These are phyloP conservation scores for Steinernema hermaphroditum DNA, from an alignment of 2,888 invertebrate genomes.

Conservation along the genomic window DNA sequence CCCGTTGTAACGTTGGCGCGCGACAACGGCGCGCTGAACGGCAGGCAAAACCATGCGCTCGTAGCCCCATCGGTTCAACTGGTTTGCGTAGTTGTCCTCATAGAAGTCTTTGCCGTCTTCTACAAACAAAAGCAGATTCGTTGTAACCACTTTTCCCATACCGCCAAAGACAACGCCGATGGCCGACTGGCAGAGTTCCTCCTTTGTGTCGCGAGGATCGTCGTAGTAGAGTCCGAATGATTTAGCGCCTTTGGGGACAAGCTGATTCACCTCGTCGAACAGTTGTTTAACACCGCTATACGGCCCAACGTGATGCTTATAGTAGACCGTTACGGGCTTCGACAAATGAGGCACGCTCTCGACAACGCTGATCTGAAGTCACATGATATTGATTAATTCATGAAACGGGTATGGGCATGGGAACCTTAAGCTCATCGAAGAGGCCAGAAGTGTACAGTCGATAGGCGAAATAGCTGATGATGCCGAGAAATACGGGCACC, in stretches of 20 bases:
- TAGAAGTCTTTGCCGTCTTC: conserved; percentile 43
- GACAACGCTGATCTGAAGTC: conserved; percentile 36
- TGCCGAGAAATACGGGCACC: conserved; percentile 44
- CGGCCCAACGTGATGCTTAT: conserved; percentile 55
- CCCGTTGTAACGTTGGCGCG: conserved; percentile 43
- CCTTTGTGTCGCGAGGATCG: conserved; percentile 43
- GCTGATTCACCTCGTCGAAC: conserved; percentile 40
- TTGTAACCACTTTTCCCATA: conserved; percentile 21
- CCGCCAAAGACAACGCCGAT: conserved; percentile 53
- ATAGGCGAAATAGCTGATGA: conserved; percentile 45
- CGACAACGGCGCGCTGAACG: conserved; percentile 49
- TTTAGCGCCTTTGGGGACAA: conserved; percentile 43
- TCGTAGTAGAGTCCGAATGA: conserved; percentile 58
- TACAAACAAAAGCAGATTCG: conserved; percentile 17
- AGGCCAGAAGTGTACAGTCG: conserved; percentile 47
- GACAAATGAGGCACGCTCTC: conserved; percentile 37
- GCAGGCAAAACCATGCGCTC: conserved; percentile 52
- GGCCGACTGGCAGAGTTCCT: conserved; percentile 53
- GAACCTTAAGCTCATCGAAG: conserved; percentile 44
- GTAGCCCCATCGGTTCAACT: conserved; percentile 51
- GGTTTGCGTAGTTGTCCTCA: conserved; percentile 45
- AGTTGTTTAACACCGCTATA: conserved; percentile 41
- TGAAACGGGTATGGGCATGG: background rate
- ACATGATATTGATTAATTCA: background rate
- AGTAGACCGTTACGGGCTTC: conserved; percentile 50